Evolutionary conservation across 2,797 vertebrate species (phyloP).

Genomic region (Phataginus tetradactyla): DNA sequence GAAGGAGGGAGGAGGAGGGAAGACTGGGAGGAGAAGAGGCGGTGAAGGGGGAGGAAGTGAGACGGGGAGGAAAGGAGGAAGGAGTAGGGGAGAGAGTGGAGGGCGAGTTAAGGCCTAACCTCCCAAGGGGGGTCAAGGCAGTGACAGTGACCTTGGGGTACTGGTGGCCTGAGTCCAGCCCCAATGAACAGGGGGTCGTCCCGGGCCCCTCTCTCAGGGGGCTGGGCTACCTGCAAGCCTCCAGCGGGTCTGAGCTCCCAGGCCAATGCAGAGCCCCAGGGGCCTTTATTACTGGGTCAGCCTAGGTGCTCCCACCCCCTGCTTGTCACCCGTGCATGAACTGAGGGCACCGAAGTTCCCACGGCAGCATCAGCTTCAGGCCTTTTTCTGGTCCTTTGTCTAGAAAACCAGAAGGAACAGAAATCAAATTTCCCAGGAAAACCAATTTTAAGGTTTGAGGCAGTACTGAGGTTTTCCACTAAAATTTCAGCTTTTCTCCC

Average conservation of each 20-base stretch:
- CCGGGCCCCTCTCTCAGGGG: rapidly evolving
- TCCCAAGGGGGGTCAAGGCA: neutral
- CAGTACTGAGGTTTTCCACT: neutral
- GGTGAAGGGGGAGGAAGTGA: neutral
- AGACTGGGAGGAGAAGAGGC: neutral
- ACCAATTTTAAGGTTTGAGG: neutral
- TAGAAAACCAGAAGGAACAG: neutral
- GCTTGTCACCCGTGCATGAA: neutral
- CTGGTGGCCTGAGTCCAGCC: rapidly evolving
- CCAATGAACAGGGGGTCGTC: neutral
- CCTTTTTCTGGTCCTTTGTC: neutral
- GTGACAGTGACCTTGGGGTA: neutral
- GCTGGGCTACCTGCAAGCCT: rapidly evolving
- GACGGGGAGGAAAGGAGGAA: neutral
- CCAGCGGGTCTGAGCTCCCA: neutral
- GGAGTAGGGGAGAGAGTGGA: neutral
- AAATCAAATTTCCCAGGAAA: slow-evolving; percentile 34
- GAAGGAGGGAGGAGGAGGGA: rapidly evolving
- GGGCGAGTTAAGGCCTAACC: rapidly evolving
- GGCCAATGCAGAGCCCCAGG: too few relatives aligned
- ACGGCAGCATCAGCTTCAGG: neutral
- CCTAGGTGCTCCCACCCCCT: neutral
- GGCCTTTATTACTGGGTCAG: neutral
- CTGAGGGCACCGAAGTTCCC: neutral
- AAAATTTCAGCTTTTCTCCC: neutral